Percentiles rank a stretch among this genome's conserved stretches.
Conservation (phyloP, 1,140 invertebrate species). For the Solen grandis region DNA sequence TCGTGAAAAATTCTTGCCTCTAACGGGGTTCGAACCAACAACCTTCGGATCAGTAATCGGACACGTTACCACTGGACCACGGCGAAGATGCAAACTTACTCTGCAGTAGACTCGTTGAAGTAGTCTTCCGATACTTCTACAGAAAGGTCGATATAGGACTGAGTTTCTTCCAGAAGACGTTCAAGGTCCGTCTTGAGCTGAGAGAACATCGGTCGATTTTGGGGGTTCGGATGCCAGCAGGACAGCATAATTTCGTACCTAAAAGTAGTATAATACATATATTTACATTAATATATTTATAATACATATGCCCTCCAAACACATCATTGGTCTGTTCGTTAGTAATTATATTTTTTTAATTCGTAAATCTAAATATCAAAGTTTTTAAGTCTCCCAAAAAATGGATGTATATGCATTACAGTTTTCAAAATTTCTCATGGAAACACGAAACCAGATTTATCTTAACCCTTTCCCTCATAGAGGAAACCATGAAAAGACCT, state of each 20-base stretch:
- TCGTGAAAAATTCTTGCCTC: no score
- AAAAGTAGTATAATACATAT: slow-evolving; percentile 20
- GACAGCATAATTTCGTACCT: slow-evolving; percentile 88
- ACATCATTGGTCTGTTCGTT: background rate
- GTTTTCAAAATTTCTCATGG: no score
- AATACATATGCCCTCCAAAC: background rate
- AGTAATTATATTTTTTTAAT: background rate
- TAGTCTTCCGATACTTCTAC: slow-evolving; percentile 65
- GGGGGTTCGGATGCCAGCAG: slow-evolving; percentile 91
- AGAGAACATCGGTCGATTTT: slow-evolving; percentile 88
- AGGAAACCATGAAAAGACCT: no score
- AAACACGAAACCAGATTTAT: no score
- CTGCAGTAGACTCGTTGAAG: slow-evolving; percentile 57
- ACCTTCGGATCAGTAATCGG: no score
- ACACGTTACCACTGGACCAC: no score
- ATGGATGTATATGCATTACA: no score
- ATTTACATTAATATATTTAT: background rate
- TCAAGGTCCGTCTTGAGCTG: slow-evolving; percentile 88
- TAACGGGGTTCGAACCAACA: no score
- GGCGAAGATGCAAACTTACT: no score
- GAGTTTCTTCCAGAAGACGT: slow-evolving; percentile 65
- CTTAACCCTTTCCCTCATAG: no score
- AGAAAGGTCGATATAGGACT: slow-evolving; percentile 74
- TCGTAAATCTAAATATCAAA: background rate
- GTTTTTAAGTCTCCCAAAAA: no score